Evolutionary conservation across 1,140 invertebrate genomes (phyloP), one percentile per base, ranked within the genome.

Genomic region (Elymnias hypermnestra): DNA sequence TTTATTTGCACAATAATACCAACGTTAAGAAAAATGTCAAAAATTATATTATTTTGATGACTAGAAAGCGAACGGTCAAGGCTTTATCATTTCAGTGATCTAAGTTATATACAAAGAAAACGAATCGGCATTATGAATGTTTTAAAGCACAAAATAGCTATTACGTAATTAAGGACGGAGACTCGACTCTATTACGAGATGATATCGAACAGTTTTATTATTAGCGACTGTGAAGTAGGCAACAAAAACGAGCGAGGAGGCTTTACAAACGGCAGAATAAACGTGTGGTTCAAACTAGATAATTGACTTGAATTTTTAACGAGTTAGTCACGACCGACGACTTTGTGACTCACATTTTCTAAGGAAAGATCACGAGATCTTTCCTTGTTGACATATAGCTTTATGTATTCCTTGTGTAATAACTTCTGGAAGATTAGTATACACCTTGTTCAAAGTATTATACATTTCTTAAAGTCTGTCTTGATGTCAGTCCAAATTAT

Each of bases 261-360:
- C 49, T 53, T 18, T 23, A 35, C 26, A 12, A 12, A 29, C 13
- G 21, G 12, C 23, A 37, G 39, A 50, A 41, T 13, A 29, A 50
- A 45, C 23, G 22, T 53, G 48, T 51, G 41, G 57, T 43, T 40
- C 33, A 62, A 67, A 53, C 58, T 66, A 57, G 54, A 63, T 74
- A 70, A 73, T 72, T 74, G 63, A 57, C 53, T 70, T 68, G 62
- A 71, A 77, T 79, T 76, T 79, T 83, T 77, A 64, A 77, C 59
- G 56, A 29, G 57, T 83, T 81, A 78, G 71, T 83, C 78, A 83
- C 64, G 57, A 58, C 42, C 41, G 37, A 44, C 50, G 49, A 64
- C 57, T 54, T 50, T 62, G 62, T 83, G 78, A 83, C 43, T 83
- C 78, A 83, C 50, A 56, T 63, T 61, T 36, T 53, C 53, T 46